A percentile compares a stretch with the other conserved stretches of the same genome.
phyloP scores from a whole-genome alignment of 2,113 vertebrate species.

The Python bivittatus region DNA sequence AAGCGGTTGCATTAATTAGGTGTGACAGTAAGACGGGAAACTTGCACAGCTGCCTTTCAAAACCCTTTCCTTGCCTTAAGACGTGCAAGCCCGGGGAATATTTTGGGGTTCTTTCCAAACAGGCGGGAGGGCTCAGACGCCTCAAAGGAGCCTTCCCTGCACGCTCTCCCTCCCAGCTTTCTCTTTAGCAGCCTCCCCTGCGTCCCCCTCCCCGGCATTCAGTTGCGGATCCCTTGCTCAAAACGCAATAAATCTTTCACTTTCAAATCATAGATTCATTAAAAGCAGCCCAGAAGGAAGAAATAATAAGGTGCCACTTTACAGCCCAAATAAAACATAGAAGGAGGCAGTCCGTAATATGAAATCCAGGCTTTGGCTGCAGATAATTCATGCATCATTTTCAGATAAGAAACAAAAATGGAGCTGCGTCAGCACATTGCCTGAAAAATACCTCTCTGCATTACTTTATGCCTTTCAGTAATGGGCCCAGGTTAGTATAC shows the following conservation, averaged over 20 bases:
- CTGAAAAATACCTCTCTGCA: constrained; percentile 56
- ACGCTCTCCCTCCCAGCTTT: background rate
- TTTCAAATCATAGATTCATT: constrained; percentile 78
- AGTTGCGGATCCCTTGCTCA: constrained; percentile 52
- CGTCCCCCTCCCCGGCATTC: constrained; percentile 35
- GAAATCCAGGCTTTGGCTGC: constrained; percentile 67
- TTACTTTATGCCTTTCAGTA: constrained; percentile 61
- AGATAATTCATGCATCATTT: constrained; percentile 74
- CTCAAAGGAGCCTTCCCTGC: constrained; percentile 27
- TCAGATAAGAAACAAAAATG: constrained; percentile 66
- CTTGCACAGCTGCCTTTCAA: background rate
- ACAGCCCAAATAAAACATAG: constrained; percentile 77
- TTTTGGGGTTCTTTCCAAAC: background rate
- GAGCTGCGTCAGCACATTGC: constrained; percentile 72
- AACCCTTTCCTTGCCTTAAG: background rate
- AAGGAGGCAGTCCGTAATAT: constrained; percentile 67
- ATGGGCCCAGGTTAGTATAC: constrained; percentile 4
- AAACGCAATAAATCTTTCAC: constrained; percentile 79
- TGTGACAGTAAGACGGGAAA: background rate
- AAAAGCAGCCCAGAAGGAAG: constrained; percentile 75
- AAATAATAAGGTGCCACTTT: constrained; percentile 78
- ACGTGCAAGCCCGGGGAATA: background rate
- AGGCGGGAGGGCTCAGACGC: constrained; percentile 24
- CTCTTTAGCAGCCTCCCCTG: background rate
- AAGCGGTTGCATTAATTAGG: background rate